Base-by-base conservation (phyloP, 37 sponge, comb jelly and placozoan genomes). In the Chondrilla cf. caribensis region DNA sequence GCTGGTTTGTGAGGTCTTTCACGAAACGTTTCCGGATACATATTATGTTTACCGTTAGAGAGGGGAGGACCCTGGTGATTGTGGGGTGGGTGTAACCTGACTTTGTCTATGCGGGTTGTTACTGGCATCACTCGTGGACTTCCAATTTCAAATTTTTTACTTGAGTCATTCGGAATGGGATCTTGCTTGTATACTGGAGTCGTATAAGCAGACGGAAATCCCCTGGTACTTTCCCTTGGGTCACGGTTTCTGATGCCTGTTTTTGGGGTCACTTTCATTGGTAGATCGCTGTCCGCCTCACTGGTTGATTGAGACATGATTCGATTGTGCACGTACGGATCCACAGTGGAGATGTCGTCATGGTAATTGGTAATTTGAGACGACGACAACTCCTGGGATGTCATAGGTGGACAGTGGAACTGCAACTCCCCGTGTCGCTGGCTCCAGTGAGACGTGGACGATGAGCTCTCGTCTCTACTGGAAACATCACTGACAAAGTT, bases 111-210 rank as follows among this genome's bases (percentile, higher is more conserved):
- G 28, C 68, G 68, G 17, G 68, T 67, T 15, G 76, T 73, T 2
- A 73, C 76, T 8, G 76, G 76, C 17, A 73, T 22, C 0, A 73
- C 76, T 21, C 76, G 76, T 43, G 76, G 76, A 39, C 44, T 73
- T 19, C 38, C 14, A 9, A 73, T 73, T 1, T 73, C 76, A 9
- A 15, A 37, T 17, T 42, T 36, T n/a, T 11, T 15, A 3, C 21
- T 73, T n/a, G 15, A 1, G 0, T 19, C 43, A 39, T n/a, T 39
- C 43, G 51, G 51, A 47, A 47, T 47, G 51, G 51, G 51, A 14
- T 47, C 51, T 11, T 6, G 51, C 11, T 47, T 47, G 51, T 47
- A 47, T 18, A 67, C 35, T 3, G 68, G 17, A 33, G 35, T 31
- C 32, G 31, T 67, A 29, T 67, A 67, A 29, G 68, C 68, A 9